Conservation (phyloP, 2,797 vertebrate genomes). For the Rhinichthys osculus region DNA sequence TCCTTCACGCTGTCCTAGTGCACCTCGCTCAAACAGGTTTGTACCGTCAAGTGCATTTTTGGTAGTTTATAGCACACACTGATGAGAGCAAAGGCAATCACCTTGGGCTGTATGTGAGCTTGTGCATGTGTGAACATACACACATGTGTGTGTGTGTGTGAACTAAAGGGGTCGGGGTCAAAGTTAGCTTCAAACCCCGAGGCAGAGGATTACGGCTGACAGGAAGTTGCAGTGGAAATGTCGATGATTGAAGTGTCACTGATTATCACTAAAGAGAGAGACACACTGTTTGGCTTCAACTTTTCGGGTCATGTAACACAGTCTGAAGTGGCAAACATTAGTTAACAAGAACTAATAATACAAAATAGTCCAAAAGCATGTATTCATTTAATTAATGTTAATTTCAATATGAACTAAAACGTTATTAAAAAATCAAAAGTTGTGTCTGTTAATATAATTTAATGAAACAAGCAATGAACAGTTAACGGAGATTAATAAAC, state of each 20-base stretch:
- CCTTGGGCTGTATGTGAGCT: slow-evolving; percentile 40
- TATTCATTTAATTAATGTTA: neutral
- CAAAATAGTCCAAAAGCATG: neutral
- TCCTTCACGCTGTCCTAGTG: slow-evolving; percentile 63
- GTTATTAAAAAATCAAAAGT: neutral
- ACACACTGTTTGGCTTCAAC: slow-evolving; percentile 50
- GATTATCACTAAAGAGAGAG: slow-evolving; percentile 24
- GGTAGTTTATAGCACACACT: slow-evolving; percentile 72
- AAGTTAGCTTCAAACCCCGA: slow-evolving; percentile 47
- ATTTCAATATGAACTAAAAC: neutral
- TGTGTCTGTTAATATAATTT: neutral
- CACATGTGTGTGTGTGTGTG: neutral
- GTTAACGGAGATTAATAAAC: neutral
- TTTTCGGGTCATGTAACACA: slow-evolving; percentile 16
- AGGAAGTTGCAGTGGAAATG: slow-evolving; percentile 39
- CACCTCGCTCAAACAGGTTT: slow-evolving; percentile 63
- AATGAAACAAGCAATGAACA: neutral
- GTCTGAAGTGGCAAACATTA: neutral
- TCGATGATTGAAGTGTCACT: slow-evolving; percentile 35
- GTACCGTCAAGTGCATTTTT: slow-evolving; percentile 71
- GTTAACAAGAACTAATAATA: neutral
- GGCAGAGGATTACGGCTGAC: slow-evolving; percentile 50
- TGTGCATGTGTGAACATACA: slow-evolving; percentile 23
- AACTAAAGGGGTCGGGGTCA: slow-evolving; percentile 43
- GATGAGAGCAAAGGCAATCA: slow-evolving; percentile 79